Evolutionary conservation across 2,797 vertebrate species (phyloP).

Genomic region (Sphenopsis melanotis): DNA sequence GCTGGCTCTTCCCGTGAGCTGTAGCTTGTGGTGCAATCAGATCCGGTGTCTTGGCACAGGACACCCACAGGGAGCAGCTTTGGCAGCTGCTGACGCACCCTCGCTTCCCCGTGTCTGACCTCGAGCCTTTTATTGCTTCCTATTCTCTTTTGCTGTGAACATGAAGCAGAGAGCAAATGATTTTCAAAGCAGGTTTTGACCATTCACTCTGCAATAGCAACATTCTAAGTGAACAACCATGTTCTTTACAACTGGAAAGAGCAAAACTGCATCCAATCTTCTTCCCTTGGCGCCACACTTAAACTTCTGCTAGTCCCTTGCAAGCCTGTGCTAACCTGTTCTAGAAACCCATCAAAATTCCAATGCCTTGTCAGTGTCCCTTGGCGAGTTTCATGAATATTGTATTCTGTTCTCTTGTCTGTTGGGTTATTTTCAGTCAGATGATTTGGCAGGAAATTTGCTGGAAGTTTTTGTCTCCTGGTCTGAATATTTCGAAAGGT

Average conservation of each 20-base stretch:
- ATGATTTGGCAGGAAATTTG: slow-evolving; percentile 69
- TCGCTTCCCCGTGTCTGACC: background rate
- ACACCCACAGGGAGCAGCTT: slow-evolving; percentile 19
- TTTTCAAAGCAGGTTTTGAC: slow-evolving; percentile 58
- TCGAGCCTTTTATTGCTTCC: slow-evolving; percentile 6
- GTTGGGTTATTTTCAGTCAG: slow-evolving; percentile 61
- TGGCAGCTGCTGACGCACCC: slow-evolving; percentile 6
- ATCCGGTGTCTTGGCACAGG: background rate
- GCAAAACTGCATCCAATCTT: slow-evolving; percentile 54
- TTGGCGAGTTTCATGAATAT: slow-evolving; percentile 50
- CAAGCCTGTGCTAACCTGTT: slow-evolving; percentile 69
- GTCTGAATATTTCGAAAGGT: slow-evolving; percentile 71
- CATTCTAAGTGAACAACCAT: slow-evolving; percentile 23
- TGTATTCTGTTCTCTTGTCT: slow-evolving; percentile 54
- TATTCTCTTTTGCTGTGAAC: slow-evolving; percentile 44
- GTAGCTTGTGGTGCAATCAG: slow-evolving; percentile 1
- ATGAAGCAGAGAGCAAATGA: slow-evolving; percentile 24
- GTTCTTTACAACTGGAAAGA: slow-evolving; percentile 58
- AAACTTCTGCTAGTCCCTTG: slow-evolving; percentile 67
- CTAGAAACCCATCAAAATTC: slow-evolving; percentile 30
- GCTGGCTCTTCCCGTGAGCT: background rate
- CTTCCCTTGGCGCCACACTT: slow-evolving; percentile 50
- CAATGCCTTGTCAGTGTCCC: slow-evolving; percentile 43
- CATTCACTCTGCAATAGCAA: slow-evolving; percentile 30
- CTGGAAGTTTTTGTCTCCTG: slow-evolving; percentile 71